phyloP scores from a whole-genome alignment of 1,140 invertebrate genomes.

The Atopsyche davidsoni region DNA sequence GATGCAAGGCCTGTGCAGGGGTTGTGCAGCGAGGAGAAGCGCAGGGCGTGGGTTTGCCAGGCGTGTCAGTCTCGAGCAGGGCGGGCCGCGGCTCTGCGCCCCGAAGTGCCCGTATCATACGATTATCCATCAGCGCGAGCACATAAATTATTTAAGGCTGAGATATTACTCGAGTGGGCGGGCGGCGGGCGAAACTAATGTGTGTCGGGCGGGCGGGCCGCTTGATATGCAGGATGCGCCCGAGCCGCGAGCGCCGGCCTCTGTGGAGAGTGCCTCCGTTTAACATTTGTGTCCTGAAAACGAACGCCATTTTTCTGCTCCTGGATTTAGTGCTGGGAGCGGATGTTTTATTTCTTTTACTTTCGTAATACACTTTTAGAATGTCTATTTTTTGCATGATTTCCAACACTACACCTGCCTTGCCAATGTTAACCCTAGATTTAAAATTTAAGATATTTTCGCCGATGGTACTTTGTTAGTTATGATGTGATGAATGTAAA shows the following conservation, averaged over 20 bases:
- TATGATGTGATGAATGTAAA: too few species aligned
- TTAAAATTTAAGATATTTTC: too few species aligned
- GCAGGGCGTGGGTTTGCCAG: constrained; percentile 10
- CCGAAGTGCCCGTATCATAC: constrained; percentile 14
- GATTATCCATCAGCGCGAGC: constrained; percentile 28
- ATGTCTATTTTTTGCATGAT: too few species aligned
- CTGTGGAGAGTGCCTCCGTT: constrained; percentile 22
- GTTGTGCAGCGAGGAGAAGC: constrained; percentile 1
- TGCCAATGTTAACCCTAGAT: too few species aligned
- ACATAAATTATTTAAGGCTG: constrained; percentile 30
- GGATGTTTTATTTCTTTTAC: too few species aligned
- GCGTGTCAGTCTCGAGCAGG: not conserved
- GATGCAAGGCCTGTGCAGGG: too few species aligned
- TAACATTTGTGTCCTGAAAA: constrained; percentile 21
- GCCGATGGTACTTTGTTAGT: too few species aligned
- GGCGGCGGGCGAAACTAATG: constrained; percentile 21
- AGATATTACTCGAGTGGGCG: constrained; percentile 30
- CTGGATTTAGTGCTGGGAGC: too few species aligned
- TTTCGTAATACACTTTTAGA: too few species aligned
- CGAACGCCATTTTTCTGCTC: constrained; percentile 20
- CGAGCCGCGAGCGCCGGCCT: constrained; percentile 8
- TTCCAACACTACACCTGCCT: too few species aligned
- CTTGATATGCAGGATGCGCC: constrained; percentile 29
- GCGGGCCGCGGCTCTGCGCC: constrained; percentile 3
- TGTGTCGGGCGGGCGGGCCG: constrained; percentile 12